Percentiles rank a stretch among this genome's conserved stretches.
phyloP scores from a whole-genome alignment of 2,888 invertebrate genomes.

The Tridacna gigas region DNA sequence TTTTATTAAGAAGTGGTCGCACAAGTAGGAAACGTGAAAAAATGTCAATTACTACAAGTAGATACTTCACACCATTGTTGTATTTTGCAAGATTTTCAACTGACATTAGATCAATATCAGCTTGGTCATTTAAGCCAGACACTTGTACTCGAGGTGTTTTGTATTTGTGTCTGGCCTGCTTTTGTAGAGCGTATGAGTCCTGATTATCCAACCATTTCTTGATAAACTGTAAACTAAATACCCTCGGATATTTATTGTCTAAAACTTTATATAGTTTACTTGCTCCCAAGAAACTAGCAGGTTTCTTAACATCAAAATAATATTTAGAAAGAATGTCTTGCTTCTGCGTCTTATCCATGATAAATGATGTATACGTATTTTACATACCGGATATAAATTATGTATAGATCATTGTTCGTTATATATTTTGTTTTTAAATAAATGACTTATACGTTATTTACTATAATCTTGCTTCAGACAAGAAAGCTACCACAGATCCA shows the following conservation, averaged over 20 bases:
- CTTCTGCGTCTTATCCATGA: conserved; percentile 40
- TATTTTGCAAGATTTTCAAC: conserved; percentile 47
- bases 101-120: conserved; percentile 52
- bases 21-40: conserved; percentile 51
- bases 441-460: too few relatives aligned
- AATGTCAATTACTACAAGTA: conserved; percentile 51
- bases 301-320: conserved; percentile 45
- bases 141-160: conserved; percentile 48
- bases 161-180: conserved; percentile 42
- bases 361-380: too few relatives aligned
- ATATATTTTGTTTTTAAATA: too few relatives aligned
- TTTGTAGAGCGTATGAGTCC: conserved; percentile 43
- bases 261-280: conserved; percentile 29
- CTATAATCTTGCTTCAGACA: too few relatives aligned
- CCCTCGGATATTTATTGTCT: conserved; percentile 38
- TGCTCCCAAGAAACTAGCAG: conserved; percentile 42
- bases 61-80: conserved; percentile 45
- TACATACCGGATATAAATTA: too few relatives aligned
- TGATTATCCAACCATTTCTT: conserved; percentile 50
- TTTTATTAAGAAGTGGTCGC: conserved; percentile 43
- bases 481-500: too few relatives aligned
- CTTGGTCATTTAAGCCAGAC: conserved; percentile 46
- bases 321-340: conserved; percentile 40
- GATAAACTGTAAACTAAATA: conserved; percentile 25
- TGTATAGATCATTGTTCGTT: too few relatives aligned